Percentiles rank a stretch among this genome's conserved stretches.
Conservation (phyloP, 2,113 vertebrate genomes). For the Lutjanus erythropterus region DNA sequence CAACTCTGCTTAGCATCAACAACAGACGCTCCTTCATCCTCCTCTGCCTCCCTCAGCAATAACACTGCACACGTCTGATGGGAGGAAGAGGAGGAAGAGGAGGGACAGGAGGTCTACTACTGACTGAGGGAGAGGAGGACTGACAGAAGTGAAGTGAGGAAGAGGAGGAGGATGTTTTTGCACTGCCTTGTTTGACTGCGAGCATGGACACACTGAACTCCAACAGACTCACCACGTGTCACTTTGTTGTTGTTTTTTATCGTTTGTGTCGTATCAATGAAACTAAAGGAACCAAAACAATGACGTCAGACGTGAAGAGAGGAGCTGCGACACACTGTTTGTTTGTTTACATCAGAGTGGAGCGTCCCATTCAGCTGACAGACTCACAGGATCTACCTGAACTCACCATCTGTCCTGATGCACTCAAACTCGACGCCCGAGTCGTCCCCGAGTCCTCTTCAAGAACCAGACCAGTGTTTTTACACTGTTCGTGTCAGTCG, state of each 20-base stretch:
- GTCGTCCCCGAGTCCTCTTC: too few species aligned
- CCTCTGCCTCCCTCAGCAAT: neutral
- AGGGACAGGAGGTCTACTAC: constrained; percentile 6
- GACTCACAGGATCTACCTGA: neutral
- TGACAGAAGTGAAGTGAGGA: constrained; percentile 7
- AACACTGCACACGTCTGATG: neutral
- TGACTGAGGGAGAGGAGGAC: neutral
- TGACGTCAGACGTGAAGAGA: neutral
- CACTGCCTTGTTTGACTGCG: constrained; percentile 58
- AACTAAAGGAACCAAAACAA: constrained; percentile 44
- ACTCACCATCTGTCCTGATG: constrained; percentile 1
- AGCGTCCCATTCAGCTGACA: neutral
- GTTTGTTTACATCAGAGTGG: neutral
- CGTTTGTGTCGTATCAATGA: constrained; percentile 28
- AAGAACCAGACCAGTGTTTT: too few species aligned
- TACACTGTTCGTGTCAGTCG: too few species aligned
- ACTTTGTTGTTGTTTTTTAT: constrained; percentile 23
- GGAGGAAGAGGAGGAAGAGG: neutral
- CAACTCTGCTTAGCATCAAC: constrained; percentile 88
- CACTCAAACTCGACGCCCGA: neutral
- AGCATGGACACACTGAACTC: constrained; percentile 43
- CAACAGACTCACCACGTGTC: constrained; percentile 25
- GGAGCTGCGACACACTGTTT: neutral
- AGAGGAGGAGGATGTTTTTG: constrained; percentile 54
- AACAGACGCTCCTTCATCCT: neutral